Evolutionary conservation across 1,140 invertebrate species (phyloP), one percentile per base, ranked within the genome.

Genomic region (Procambarus virginalis): DNA sequence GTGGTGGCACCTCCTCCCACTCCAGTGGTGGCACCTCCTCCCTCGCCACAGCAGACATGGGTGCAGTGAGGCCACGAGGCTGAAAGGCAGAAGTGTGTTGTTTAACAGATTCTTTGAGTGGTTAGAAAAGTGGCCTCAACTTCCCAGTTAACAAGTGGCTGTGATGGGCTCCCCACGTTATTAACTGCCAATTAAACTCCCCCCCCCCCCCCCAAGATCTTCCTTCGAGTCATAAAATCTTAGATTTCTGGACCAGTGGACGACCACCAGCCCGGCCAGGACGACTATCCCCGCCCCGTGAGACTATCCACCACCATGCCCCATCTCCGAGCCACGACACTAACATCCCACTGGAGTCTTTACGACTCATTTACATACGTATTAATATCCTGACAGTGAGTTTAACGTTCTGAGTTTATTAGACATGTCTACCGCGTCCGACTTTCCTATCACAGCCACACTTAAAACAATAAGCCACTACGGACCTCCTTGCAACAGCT

Each of bases 271-370:
- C 3, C 68, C 22, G 68, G 68, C 22, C 1, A 22, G 68, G 10
- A 34, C 68, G 0, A 20, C 68, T 5, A 12, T 0, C n/a, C n/a
- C n/a, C n/a, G n/a, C n/a, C n/a, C n/a, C n/a, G n/a, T n/a, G n/a
- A n/a, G n/a, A n/a, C n/a, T n/a, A n/a, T n/a, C n/a, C n/a, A n/a
- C n/a, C n/a, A n/a, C n/a, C n/a, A n/a, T n/a, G n/a, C n/a, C n/a
- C n/a, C n/a, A n/a, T n/a, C 73, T 22, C 14, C 20, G 82, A n/a
- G n/a, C 34, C 82, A 84, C n/a, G 82, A 84, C 64, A 84, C 64
- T 70, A 73, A 70, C 49, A 84, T 84, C 82, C 82, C 82, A 84
- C 82, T 17, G 49, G 49, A 48, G 82, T 70, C 82, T 79, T 84
- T 84, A 84, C 48, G 46, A 64, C 70, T 34, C 75, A 70, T 75